phyloP scores from a whole-genome alignment of 2,113 vertebrate species.

The Steatornis caripensis region DNA sequence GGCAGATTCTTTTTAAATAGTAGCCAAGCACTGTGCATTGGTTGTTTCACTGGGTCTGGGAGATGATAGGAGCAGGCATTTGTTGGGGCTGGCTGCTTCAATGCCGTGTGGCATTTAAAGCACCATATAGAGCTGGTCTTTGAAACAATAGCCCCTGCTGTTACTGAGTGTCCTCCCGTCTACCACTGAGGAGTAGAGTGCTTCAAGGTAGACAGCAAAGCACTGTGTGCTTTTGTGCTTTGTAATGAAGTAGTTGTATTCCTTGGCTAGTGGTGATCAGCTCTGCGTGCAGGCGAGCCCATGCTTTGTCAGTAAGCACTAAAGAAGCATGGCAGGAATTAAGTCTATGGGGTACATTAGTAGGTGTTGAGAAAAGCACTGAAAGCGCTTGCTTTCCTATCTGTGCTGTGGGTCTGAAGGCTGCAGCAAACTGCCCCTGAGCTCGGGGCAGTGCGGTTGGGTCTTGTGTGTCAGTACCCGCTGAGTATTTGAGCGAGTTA shows the following conservation, averaged over 20 bases:
- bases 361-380: neutral
- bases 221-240: neutral
- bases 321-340: neutral
- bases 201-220: neutral
- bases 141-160: neutral
- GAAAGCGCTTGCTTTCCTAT: neutral
- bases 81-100: neutral
- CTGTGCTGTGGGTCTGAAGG: neutral
- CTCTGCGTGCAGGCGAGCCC: fast-evolving
- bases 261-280: neutral
- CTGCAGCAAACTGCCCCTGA: neutral
- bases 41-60: neutral
- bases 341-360: neutral
- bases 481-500: neutral
- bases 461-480: neutral
- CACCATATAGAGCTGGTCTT: neutral
- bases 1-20: neutral
- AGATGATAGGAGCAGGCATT: fast-evolving
- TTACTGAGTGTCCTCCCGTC: neutral
- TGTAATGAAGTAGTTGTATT: neutral
- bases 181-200: neutral
- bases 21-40: neutral
- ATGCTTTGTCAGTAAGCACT: neutral
- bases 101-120: neutral
- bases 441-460: neutral